Percentiles rank a stretch among this genome's conserved stretches.
These are phyloP conservation scores for Globia sparganii DNA, from an alignment of 2,888 invertebrate species.

Conservation along the genomic window DNA sequence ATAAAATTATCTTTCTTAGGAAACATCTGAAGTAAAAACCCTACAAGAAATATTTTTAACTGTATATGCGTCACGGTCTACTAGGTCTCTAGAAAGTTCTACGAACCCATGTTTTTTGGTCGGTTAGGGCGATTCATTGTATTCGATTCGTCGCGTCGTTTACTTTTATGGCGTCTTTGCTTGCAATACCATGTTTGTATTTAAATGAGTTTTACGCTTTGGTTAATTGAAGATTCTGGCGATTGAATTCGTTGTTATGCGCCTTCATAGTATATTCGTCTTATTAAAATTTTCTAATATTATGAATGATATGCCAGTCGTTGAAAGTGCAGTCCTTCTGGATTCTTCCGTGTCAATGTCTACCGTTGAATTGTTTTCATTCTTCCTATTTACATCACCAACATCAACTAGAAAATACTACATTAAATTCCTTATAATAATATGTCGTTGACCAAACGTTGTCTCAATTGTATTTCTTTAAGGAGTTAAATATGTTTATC, in stretches of 20 bases:
- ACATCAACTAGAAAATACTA: neutral
- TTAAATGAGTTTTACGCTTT: neutral
- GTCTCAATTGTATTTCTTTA: neutral
- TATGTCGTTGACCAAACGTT: neutral
- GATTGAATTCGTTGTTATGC: neutral
- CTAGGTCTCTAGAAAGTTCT: slow-evolving; percentile 73
- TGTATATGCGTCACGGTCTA: slow-evolving; percentile 71
- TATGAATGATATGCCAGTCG: neutral
- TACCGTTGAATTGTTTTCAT: neutral
- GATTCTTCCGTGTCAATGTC: neutral
- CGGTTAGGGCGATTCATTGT: slow-evolving; percentile 35
- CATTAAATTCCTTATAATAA: neutral
- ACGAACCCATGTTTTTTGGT: slow-evolving; percentile 72
- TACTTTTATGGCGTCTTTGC: slow-evolving; percentile 32
- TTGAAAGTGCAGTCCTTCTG: no score
- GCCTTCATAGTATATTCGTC: neutral
- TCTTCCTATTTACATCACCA: neutral
- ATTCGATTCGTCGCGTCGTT: slow-evolving; percentile 16
- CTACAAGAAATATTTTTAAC: slow-evolving; percentile 58
- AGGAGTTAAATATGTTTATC: slow-evolving; percentile 4
- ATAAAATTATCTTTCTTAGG: slow-evolving; percentile 41
- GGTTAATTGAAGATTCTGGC: neutral
- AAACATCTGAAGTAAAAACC: slow-evolving; percentile 63
- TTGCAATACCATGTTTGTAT: neutral
- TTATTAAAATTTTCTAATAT: neutral